A percentile compares a stretch with the other conserved stretches of the same genome.
phyloP scores from a whole-genome alignment of 2,113 vertebrate genomes.

The Herpailurus yagouaroundi region DNA sequence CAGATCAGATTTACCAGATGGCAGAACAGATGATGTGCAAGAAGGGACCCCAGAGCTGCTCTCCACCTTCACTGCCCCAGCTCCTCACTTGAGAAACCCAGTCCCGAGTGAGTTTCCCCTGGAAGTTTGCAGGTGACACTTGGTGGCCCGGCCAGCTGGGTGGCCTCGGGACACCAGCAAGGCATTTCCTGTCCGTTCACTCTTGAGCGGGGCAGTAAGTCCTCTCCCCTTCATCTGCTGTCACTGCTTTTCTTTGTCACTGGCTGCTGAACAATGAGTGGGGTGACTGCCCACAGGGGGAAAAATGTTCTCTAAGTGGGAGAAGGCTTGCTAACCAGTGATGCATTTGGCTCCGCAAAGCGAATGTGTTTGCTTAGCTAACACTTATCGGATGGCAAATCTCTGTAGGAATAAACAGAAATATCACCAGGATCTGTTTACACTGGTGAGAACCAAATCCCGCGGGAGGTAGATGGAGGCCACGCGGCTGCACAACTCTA shows the following conservation, averaged over 20 bases:
- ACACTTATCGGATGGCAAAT: slow-evolving; percentile 63
- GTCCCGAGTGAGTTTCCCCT: neutral
- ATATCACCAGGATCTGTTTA: slow-evolving; percentile 60
- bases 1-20: accelerated
- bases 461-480: neutral
- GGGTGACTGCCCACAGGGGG: slow-evolving; percentile 12
- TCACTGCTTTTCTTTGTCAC: slow-evolving; percentile 38
- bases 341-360: neutral
- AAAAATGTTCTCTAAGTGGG: slow-evolving; percentile 51
- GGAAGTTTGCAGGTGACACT: neutral
- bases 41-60: neutral
- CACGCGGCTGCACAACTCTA: accelerated
- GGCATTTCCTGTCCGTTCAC: neutral
- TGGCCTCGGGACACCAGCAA: neutral
- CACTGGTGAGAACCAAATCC: neutral
- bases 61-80: neutral
- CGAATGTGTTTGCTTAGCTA: slow-evolving; percentile 62
- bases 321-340: slow-evolving; percentile 39
- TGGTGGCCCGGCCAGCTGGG: neutral
- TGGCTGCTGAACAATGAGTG: slow-evolving; percentile 9
- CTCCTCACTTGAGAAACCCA: neutral
- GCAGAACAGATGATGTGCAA: neutral
- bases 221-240: neutral
- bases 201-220: neutral
- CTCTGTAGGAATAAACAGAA: slow-evolving; percentile 55